Percentiles rank a stretch among this genome's conserved stretches.
phyloP scores from a whole-genome alignment of 2,797 vertebrate species.

The Lagodon rhomboides region DNA sequence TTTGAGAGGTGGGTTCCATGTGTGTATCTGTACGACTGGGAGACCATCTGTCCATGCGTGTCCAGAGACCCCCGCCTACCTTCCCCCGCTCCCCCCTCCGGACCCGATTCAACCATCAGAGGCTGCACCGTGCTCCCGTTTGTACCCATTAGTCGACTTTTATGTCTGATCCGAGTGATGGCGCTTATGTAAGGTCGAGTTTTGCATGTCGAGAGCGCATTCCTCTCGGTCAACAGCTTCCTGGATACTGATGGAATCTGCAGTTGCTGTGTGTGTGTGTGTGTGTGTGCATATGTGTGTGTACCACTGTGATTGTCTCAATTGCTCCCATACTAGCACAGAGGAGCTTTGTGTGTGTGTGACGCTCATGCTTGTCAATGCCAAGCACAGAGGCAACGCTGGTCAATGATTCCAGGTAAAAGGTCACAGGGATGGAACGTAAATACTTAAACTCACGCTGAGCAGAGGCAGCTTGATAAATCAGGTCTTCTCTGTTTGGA shows the following conservation, averaged over 20 bases:
- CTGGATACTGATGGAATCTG: constrained; percentile 79
- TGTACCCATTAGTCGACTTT: constrained; percentile 47
- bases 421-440: neutral
- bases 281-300: constrained; percentile 30
- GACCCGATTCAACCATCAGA: constrained; percentile 36
- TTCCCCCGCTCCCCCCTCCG: constrained; percentile 4
- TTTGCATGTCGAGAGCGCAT: constrained; percentile 72
- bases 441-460: constrained; percentile 37
- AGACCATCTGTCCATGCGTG: constrained; percentile 52
- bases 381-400: constrained; percentile 7
- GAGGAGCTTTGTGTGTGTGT: constrained; percentile 51
- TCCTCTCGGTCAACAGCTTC: constrained; percentile 71
- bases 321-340: constrained; percentile 52
- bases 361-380: constrained; percentile 24
- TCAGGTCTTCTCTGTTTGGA: constrained; percentile 34
- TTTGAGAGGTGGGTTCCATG: constrained; percentile 39
- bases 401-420: constrained; percentile 22
- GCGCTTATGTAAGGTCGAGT: constrained; percentile 67
- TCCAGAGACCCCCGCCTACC: constrained; percentile 37
- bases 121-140: constrained; percentile 41
- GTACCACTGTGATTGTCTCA: constrained; percentile 39
- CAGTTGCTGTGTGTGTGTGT: constrained; percentile 55
- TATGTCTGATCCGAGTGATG: constrained; percentile 51
- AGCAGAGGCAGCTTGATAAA: neutral
- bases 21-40: constrained; percentile 14